Evolutionary conservation across 2,888 invertebrate species (phyloP).

Genomic region (Tinea trinotella): DNA sequence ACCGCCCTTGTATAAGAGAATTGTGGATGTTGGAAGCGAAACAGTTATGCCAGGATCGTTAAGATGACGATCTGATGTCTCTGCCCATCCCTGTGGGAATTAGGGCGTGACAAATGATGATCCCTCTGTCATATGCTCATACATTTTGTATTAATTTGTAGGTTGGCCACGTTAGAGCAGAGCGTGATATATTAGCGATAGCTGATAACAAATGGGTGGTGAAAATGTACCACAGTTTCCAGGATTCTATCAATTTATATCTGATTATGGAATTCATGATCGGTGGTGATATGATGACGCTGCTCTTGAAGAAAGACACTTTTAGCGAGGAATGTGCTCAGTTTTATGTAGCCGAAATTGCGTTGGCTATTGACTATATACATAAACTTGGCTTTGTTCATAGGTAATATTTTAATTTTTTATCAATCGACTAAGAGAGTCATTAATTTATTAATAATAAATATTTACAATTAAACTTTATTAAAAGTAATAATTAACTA

Average conservation of each 20-base stretch:
- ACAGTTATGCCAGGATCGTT: too few relatives aligned
- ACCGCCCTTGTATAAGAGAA: too few relatives aligned
- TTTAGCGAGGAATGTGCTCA: constrained; percentile 98
- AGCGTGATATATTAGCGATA: constrained; percentile 97
- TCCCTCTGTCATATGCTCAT: too few relatives aligned
- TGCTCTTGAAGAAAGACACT: constrained; percentile 99
- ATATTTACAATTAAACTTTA: too few relatives aligned
- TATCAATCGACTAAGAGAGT: too few relatives aligned
- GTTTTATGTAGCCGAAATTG: constrained; percentile 99
- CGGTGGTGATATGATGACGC: constrained; percentile 99
- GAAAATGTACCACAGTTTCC: constrained; percentile 99
- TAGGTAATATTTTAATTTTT: too few relatives aligned
- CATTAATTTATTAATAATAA: too few relatives aligned
- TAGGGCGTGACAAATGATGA: too few relatives aligned
- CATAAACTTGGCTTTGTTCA: constrained; percentile 98
- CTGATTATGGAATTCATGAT: constrained; percentile 99
- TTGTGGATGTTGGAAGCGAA: too few relatives aligned
- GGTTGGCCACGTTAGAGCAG: constrained; percentile 96
- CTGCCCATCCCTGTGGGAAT: too few relatives aligned
- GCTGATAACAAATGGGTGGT: constrained; percentile 99
- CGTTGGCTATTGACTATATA: constrained; percentile 98
- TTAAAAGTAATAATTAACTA: too few relatives aligned
- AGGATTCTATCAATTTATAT: constrained; percentile 98
- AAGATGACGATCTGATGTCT: too few relatives aligned
- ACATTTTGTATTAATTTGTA: constrained; percentile 25